Base-by-base conservation (phyloP, 1,140 invertebrate species). In the Phymastichus coffea region DNA sequence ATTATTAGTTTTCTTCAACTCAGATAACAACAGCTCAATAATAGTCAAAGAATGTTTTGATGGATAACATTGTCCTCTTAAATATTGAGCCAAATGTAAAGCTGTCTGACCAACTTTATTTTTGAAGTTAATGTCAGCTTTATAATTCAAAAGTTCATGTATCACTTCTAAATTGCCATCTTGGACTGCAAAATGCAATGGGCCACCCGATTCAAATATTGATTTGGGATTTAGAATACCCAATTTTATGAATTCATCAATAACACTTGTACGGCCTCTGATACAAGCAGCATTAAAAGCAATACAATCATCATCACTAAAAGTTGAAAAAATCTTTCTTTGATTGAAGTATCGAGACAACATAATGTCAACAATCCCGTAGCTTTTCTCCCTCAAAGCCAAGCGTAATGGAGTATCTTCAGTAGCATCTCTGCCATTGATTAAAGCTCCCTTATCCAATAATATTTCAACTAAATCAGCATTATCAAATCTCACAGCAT, bases 391-490 rank as follows among this genome's bases (percentile, higher is more conserved):
- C 15, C 30, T 33, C 7, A 54, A n/a, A 2, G 52, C 40, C 23
- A 54, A 44, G 33, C 26, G 4, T 8, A 54, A n/a, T 54, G 23
- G 25, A n/a, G 52, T 30, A n/a, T 54, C 38, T 15, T 22, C n/a
- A 43, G 28, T 54, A 19, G 20, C 19, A 22, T 54, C 40, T 54
- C 30, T 54, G n/a, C 30, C 40, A 54, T 54, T 43, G 2, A 54
- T 54, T 6, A 54, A 20, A 25, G 52, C 52, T 14, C 52, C 38
- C 44, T 15, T 28, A 20, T 15, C 44, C 19, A 54, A 22, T 30
- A 54, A 44, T 2, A 54, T 20, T 33, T 28, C 14, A n/a, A 54
- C 35, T 8, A 54, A 20, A 2, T 43, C 8, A 26, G 44, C 17
- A 44, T 54, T 26, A 20, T 23, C n/a, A 9, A 54, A 44, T 20